Evolutionary conservation across 2,113 vertebrate species (phyloP).

Genomic region (Ariopsis seemanni): DNA sequence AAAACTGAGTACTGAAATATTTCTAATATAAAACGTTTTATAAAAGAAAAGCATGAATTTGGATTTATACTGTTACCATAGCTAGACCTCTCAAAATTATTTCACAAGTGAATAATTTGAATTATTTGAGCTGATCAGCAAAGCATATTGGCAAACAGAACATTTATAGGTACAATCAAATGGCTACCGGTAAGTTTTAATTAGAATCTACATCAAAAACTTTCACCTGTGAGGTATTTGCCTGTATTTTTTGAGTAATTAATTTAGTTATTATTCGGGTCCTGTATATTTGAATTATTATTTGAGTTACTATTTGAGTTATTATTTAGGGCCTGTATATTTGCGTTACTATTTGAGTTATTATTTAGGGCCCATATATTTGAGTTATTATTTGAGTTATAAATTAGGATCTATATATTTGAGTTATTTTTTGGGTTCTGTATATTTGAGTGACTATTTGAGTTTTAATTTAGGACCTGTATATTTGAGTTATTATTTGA

Average conservation of each 20-base stretch:
- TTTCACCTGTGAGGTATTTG: background rate
- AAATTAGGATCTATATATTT: background rate
- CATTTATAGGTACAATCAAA: background rate
- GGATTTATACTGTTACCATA: background rate
- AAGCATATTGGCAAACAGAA: background rate
- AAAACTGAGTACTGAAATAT: background rate
- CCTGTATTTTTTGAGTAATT: background rate
- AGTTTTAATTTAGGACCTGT: too few species aligned
- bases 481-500: background rate
- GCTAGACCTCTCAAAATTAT: background rate
- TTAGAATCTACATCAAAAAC: background rate
- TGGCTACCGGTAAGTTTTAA: background rate
- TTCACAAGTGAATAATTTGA: background rate
- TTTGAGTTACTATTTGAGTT: background rate
- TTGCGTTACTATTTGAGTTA: background rate
- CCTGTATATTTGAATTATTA: background rate
- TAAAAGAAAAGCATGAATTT: background rate
- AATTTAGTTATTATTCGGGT: background rate
- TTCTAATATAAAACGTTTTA: background rate
- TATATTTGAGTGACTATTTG: background rate
- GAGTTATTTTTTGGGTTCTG: background rate
- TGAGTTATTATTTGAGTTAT: background rate
- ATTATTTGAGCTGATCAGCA: background rate
- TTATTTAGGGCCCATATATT: background rate
- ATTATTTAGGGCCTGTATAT: background rate